These are phyloP conservation scores for Daboia siamensis DNA, from an alignment of 2,113 vertebrate species.

Conservation along the genomic window DNA sequence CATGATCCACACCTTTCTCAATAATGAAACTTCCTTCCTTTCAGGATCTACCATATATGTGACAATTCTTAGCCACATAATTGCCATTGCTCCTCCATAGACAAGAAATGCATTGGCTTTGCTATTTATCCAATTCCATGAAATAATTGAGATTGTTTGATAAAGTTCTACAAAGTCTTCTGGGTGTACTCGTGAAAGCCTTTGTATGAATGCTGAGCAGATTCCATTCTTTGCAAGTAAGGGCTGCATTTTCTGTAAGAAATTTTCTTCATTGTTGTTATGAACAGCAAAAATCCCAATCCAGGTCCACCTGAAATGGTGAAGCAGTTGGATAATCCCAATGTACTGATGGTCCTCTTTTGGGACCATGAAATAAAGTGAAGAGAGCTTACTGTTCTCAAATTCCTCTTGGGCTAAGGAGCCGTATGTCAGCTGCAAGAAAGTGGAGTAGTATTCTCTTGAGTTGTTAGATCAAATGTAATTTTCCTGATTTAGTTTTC, in stretches of 20 bases:
- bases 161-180: accelerated
- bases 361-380: too few species aligned
- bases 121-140: neutral
- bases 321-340: too few species aligned
- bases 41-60: neutral
- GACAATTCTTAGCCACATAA: neutral
- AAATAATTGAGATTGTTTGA: neutral
- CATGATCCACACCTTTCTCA: neutral
- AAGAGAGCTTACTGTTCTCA: too few species aligned
- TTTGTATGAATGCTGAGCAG: neutral
- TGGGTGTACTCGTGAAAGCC: neutral
- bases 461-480: too few species aligned
- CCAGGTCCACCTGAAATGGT: neutral
- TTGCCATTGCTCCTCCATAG: neutral
- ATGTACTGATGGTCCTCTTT: too few species aligned
- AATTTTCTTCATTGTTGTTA: neutral
- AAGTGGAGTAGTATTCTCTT: too few species aligned
- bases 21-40: accelerated
- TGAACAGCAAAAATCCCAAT: neutral
- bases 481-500: too few species aligned
- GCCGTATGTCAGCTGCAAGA: too few species aligned
- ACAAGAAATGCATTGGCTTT: neutral
- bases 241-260: neutral
- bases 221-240: neutral
- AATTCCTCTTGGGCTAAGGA: too few species aligned